Evolutionary conservation across 2,113 vertebrate species (phyloP).

Genomic region (Isurus oxyrinchus): DNA sequence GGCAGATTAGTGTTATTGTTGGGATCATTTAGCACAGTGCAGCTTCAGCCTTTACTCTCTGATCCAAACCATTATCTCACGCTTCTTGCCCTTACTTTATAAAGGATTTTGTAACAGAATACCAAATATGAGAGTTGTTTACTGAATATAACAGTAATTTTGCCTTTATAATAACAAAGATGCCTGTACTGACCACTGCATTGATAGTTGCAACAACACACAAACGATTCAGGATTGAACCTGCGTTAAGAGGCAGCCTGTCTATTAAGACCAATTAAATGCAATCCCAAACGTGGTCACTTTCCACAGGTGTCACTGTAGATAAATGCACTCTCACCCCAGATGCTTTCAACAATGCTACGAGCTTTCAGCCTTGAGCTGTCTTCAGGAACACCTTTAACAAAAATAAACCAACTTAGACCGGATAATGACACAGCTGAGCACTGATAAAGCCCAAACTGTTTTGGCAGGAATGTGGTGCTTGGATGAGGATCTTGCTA

Average conservation of each 20-base stretch:
- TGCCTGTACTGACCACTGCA: neutral
- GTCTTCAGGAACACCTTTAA: neutral
- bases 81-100: neutral
- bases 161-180: too few relatives aligned
- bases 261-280: neutral
- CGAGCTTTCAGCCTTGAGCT: neutral
- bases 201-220: neutral
- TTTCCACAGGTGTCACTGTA: neutral
- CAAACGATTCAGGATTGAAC: neutral
- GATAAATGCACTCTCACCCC: neutral
- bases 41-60: neutral
- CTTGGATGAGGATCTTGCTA: neutral
- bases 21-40: neutral
- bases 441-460: neutral
- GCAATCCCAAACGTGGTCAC: neutral
- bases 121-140: neutral
- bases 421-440: neutral
- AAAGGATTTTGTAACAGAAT: conserved; percentile 3
- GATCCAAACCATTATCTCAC: neutral
- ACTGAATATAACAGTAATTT: neutral
- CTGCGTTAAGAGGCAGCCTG: neutral
- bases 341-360: neutral
- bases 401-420: conserved; percentile 19
- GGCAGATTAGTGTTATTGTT: neutral
- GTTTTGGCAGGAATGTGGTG: neutral